phyloP scores from a whole-genome alignment of 1,140 invertebrate genomes.

The Coptotermes formosanus region DNA sequence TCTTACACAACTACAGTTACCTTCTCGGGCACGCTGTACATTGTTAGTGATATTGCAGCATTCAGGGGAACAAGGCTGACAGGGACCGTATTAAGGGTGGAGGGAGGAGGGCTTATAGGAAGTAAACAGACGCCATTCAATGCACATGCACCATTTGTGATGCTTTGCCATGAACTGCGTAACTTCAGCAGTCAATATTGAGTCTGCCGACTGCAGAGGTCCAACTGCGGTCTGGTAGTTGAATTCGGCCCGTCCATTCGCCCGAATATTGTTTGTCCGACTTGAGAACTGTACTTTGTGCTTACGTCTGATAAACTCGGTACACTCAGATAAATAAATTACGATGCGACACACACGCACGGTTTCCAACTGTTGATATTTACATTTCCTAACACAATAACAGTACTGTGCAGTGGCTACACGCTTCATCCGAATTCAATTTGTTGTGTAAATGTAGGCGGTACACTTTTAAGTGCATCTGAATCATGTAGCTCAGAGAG shows the following conservation, averaged over 20 bases:
- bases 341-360: not conserved
- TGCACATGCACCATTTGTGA: not conserved
- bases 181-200: not conserved
- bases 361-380: too few relatives aligned
- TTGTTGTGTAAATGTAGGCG: too few relatives aligned
- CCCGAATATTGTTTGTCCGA: not conserved
- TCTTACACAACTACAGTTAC: too few relatives aligned
- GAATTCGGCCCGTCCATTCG: not conserved
- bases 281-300: not conserved
- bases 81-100: not conserved
- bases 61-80: not conserved
- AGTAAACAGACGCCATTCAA: not conserved
- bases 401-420: too few relatives aligned
- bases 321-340: not conserved
- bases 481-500: too few relatives aligned
- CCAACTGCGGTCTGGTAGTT: not conserved
- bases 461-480: too few relatives aligned
- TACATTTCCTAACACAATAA: too few relatives aligned
- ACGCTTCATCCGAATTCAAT: too few relatives aligned
- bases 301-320: not conserved
- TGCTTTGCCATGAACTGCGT: not conserved
- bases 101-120: too few relatives aligned
- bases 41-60: not conserved
- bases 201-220: slow-evolving; percentile 8
- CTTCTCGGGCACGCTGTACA: too few relatives aligned